A percentile compares a stretch with the other conserved stretches of the same genome.
Conservation (phyloP, 2,113 vertebrate genomes). For the Corvus cornix region DNA sequence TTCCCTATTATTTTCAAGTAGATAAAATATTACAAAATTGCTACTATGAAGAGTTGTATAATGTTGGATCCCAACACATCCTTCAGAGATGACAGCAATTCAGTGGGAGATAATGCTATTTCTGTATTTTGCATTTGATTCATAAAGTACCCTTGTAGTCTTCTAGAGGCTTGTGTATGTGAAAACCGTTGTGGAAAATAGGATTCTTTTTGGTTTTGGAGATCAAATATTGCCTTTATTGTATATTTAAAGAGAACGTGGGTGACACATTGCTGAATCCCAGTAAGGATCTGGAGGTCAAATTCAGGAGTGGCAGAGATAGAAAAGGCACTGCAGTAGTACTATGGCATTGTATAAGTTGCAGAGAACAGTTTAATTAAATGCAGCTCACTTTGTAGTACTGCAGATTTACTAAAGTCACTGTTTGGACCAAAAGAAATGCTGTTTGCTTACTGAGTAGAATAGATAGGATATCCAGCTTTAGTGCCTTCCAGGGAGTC, state of each 20-base stretch:
- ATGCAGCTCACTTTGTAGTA: neutral
- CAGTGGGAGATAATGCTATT: neutral
- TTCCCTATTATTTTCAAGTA: constrained; percentile 40
- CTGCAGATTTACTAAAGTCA: neutral
- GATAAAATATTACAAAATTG: constrained; percentile 34
- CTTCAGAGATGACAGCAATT: constrained; percentile 30
- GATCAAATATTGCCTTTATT: neutral
- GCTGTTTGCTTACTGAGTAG: neutral
- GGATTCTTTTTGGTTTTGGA: neutral
- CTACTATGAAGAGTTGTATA: neutral
- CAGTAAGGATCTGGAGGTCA: neutral
- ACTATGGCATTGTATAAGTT: neutral
- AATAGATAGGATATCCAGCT: neutral
- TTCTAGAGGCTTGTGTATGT: neutral
- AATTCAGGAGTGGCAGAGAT: neutral
- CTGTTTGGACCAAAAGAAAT: neutral
- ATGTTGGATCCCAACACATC: constrained; percentile 36
- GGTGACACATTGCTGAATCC: neutral
- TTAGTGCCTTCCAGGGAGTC: neutral
- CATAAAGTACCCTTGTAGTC: neutral
- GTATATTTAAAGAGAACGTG: neutral
- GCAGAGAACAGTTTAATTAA: neutral
- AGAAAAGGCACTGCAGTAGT: neutral
- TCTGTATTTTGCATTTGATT: constrained; percentile 11
- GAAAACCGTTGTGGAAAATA: neutral